Evolutionary conservation across 2,888 invertebrate genomes (phyloP).

Genomic region (Heliconius sara): DNA sequence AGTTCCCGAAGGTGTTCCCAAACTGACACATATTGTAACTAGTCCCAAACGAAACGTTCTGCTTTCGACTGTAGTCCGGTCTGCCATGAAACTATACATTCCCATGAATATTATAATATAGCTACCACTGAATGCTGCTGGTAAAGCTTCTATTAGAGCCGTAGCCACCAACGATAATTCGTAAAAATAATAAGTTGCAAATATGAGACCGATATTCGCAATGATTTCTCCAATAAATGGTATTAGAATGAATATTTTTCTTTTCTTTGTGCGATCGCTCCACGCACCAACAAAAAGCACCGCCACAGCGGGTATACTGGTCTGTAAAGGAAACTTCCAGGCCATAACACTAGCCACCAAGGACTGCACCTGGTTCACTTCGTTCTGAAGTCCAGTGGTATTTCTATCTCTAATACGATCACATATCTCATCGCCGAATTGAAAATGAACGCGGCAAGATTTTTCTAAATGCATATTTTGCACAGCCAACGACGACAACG

Average conservation of each 20-base stretch:
- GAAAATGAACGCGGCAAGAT: conserved; percentile 82
- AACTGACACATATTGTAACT: conserved; percentile 81
- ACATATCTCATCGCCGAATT: conserved; percentile 81
- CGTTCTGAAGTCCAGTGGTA: conserved; percentile 70
- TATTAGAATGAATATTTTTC: conserved; percentile 84
- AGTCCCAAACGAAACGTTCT: conserved; percentile 86
- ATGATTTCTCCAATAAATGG: conserved; percentile 84
- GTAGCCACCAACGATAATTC: conserved; percentile 79
- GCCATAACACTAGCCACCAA: conserved; percentile 81
- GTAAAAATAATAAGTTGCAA: conserved; percentile 83
- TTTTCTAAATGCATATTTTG: conserved; percentile 85
- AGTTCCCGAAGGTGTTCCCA: conserved; percentile 81
- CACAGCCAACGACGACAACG: conserved; percentile 85
- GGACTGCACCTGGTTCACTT: conserved; percentile 75
- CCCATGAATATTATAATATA: conserved; percentile 85
- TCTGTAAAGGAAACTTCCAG: conserved; percentile 85
- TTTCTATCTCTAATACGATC: conserved; percentile 76
- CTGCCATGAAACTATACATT: conserved; percentile 86
- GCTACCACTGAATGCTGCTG: conserved; percentile 85
- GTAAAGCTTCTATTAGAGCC: conserved; percentile 82
- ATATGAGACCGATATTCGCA: conserved; percentile 78
- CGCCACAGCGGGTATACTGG: conserved; percentile 83
- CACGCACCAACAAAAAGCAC: conserved; percentile 85
- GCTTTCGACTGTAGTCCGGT: conserved; percentile 83
- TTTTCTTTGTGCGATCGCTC: conserved; percentile 84